These are phyloP conservation scores for Pristionchus entomophagus DNA, from an alignment of 2,888 invertebrate genomes.

Conservation along the genomic window DNA sequence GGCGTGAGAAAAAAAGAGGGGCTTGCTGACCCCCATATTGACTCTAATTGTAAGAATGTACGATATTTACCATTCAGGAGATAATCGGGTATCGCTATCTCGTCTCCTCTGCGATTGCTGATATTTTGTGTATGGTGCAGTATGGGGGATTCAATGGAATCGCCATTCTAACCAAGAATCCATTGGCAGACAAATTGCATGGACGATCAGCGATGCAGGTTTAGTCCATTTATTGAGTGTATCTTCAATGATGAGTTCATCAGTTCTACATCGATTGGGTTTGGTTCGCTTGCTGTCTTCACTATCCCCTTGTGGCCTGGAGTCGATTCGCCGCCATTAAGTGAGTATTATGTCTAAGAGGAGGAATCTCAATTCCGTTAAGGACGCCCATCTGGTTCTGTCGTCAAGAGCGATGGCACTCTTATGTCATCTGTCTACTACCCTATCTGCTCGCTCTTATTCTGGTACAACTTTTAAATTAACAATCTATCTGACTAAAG, in stretches of 20 bases:
- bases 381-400: slow-evolving; percentile 34
- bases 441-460: background rate
- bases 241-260: background rate
- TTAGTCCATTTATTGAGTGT: background rate
- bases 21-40: background rate
- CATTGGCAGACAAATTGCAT: background rate
- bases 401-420: slow-evolving; percentile 19
- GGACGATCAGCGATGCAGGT: slow-evolving; percentile 45
- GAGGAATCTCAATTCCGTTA: background rate
- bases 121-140: slow-evolving; percentile 26
- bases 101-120: slow-evolving; percentile 28
- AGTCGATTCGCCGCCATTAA: slow-evolving; percentile 39
- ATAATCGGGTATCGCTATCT: slow-evolving; percentile 47
- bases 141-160: slow-evolving; percentile 44
- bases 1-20: background rate
- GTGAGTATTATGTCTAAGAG: background rate
- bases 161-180: slow-evolving; percentile 41
- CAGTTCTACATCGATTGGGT: slow-evolving; percentile 43
- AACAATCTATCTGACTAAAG: too few relatives aligned
- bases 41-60: background rate
- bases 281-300: slow-evolving; percentile 34
- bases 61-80: background rate
- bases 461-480: background rate
- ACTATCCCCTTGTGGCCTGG: slow-evolving; percentile 43
- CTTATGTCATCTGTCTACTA: background rate